Percentiles rank a stretch among this genome's conserved stretches.
Conservation (phyloP, 2,113 vertebrate genomes). For the Amazona vittata region DNA sequence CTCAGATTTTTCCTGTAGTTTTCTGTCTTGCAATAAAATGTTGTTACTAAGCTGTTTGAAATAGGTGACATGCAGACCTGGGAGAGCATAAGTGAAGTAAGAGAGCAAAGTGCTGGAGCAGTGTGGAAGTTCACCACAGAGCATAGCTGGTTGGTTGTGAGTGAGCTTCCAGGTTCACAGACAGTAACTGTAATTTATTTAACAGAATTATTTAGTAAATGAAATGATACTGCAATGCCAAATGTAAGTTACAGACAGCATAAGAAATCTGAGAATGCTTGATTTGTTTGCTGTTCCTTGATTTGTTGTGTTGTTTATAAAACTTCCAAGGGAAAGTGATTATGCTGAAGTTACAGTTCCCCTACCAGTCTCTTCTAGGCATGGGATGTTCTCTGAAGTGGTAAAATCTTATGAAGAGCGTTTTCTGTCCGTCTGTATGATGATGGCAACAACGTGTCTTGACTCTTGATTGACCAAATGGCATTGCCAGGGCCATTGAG, state of each 20-base stretch:
- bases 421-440: not conserved
- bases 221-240: not conserved
- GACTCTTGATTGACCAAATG: not conserved
- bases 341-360: not conserved
- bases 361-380: not conserved
- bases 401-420: fast-evolving
- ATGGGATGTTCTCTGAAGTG: not conserved
- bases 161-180: not conserved
- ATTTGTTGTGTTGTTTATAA: not conserved
- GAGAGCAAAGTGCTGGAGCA: not conserved
- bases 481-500: not conserved
- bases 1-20: not conserved
- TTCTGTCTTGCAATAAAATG: not conserved
- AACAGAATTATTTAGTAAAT: not conserved
- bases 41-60: not conserved
- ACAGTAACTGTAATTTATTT: not conserved
- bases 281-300: not conserved
- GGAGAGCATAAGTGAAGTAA: not conserved
- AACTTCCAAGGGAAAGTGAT: not conserved
- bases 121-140: not conserved
- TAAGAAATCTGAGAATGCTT: not conserved
- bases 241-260: not conserved
- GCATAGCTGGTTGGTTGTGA: not conserved
- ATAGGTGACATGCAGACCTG: not conserved
- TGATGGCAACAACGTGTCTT: fast-evolving